Evolutionary conservation across 2,113 vertebrate species (phyloP).

Genomic region (Chaetops frenatus): DNA sequence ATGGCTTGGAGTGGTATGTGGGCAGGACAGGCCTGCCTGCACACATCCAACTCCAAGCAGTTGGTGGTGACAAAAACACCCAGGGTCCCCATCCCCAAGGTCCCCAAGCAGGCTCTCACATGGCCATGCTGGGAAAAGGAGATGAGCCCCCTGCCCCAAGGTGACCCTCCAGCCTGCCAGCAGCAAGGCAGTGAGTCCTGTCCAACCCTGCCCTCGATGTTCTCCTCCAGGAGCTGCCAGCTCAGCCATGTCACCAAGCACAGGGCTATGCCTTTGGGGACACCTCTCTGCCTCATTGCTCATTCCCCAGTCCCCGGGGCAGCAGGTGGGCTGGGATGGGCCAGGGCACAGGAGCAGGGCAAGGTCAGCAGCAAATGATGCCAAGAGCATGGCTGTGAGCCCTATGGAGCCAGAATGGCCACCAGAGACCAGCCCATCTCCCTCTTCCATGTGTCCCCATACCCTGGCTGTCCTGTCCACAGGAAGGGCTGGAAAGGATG

Average conservation of each 20-base stretch:
- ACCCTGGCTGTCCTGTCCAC: not conserved
- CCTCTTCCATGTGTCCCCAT: not conserved
- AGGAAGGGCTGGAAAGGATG: not conserved
- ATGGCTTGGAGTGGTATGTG: accelerated
- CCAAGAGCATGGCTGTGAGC: not conserved
- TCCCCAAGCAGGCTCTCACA: not conserved
- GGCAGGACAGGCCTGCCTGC: not conserved
- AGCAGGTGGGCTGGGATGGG: not conserved
- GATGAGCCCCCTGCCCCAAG: not conserved
- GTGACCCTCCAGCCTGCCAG: not conserved
- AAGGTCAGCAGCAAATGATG: not conserved
- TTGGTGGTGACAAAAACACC: not conserved
- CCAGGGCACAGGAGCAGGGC: not conserved
- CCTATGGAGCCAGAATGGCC: not conserved
- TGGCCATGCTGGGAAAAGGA: not conserved
- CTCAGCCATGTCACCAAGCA: not conserved
- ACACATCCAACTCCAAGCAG: not conserved
- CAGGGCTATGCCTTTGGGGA: not conserved
- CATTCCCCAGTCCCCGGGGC: accelerated
- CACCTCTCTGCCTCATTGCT: not conserved
- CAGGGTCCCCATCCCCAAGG: not conserved
- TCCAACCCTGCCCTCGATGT: not conserved
- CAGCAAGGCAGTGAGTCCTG: not conserved
- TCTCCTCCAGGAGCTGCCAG: not conserved
- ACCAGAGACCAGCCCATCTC: not conserved